A percentile compares a stretch with the other conserved stretches of the same genome.
Evolutionary conservation across 2,888 invertebrate genomes (phyloP).

Genomic region (Amiota minor): DNA sequence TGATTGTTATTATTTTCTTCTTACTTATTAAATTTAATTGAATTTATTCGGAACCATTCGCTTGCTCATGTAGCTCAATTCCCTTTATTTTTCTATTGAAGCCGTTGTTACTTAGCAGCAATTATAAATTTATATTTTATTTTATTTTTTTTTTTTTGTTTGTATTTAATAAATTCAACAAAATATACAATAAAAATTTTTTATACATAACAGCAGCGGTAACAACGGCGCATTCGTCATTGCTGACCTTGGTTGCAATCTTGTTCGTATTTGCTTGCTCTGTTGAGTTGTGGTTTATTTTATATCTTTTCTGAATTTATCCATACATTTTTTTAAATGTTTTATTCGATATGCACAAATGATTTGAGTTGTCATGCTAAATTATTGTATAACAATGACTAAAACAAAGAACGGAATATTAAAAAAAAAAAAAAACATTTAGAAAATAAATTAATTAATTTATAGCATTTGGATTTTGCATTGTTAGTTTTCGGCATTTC

Average conservation of each 20-base stretch:
- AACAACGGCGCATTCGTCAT: constrained; percentile 65
- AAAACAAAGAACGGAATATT: not conserved
- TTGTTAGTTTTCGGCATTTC: too few relatives aligned
- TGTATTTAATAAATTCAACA: not conserved
- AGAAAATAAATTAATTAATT: not conserved
- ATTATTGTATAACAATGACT: not conserved
- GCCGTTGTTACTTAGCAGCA: too few relatives aligned
- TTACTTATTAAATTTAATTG: too few relatives aligned
- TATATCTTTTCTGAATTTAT: constrained; percentile 18
- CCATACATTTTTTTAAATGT: constrained; percentile 10
- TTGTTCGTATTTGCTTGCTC: constrained; percentile 44
- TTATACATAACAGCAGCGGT: constrained; percentile 5
- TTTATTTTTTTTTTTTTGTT: not conserved
- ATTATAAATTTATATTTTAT: too few relatives aligned
- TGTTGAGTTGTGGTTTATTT: constrained; percentile 36
- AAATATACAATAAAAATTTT: not conserved
- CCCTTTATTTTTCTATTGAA: too few relatives aligned
- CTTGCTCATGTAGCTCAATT: too few relatives aligned
- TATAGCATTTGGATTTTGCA: not conserved
- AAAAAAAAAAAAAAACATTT: not conserved
- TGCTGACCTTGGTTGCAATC: constrained; percentile 69
- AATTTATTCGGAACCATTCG: too few relatives aligned
- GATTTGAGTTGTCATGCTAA: not conserved
- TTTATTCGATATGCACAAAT: constrained; percentile 30
- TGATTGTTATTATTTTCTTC: too few relatives aligned